Evolutionary conservation across 2,113 vertebrate genomes (phyloP).

Genomic region (Nibea coibor): DNA sequence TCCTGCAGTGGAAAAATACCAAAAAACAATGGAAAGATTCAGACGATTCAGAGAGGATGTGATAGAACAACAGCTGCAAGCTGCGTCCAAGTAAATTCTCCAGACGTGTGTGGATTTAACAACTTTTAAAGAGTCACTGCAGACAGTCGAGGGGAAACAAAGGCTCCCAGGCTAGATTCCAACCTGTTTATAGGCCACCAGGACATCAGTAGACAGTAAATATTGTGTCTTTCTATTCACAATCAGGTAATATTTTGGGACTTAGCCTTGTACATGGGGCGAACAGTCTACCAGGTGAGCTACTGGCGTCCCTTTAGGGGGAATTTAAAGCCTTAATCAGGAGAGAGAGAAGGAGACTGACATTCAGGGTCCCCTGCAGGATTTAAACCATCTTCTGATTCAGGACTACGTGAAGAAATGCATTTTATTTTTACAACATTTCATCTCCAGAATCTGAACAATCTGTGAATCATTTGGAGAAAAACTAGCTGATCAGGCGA

Average conservation of each 20-base stretch:
- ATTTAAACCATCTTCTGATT: too few species aligned
- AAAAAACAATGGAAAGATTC: not conserved
- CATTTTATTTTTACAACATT: not conserved
- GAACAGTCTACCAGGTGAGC: too few species aligned
- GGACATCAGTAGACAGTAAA: too few species aligned
- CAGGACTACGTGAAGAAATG: too few species aligned
- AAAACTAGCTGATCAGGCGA: not conserved
- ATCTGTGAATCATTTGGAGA: not conserved
- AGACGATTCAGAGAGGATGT: not conserved
- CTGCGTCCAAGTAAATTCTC: not conserved
- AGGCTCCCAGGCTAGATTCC: rapidly evolving
- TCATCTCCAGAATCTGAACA: not conserved
- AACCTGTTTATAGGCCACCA: too few species aligned
- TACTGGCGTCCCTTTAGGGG: too few species aligned
- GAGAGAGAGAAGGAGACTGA: not conserved
- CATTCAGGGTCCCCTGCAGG: too few species aligned
- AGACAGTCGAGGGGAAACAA: too few species aligned
- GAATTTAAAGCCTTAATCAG: too few species aligned
- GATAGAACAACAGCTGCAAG: not conserved
- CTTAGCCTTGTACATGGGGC: too few species aligned
- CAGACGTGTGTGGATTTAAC: not conserved
- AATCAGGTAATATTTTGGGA: not conserved
- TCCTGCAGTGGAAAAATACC: not conserved
- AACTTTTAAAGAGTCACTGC: not conserved
- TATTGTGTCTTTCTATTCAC: not conserved